A percentile compares a stretch with the other conserved stretches of the same genome.
Conservation (phyloP, 1,140 invertebrate genomes). For the Drosophila micromelanica region DNA sequence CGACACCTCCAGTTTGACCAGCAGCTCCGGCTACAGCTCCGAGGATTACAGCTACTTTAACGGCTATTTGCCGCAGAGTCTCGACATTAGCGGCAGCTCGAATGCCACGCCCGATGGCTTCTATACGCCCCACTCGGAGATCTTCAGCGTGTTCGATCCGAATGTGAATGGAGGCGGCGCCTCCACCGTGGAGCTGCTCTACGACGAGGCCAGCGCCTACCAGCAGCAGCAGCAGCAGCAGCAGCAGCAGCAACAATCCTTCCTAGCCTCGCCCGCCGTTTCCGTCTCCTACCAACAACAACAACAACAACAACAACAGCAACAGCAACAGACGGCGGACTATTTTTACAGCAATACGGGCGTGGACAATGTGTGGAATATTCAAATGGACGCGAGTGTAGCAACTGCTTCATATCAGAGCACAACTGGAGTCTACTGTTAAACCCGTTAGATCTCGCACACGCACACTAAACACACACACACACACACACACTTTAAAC, state of each 20-base stretch:
- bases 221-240: constrained; percentile 52
- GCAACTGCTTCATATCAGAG: constrained; percentile 32
- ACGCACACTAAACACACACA: constrained; percentile 2
- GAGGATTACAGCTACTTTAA: constrained; percentile 74
- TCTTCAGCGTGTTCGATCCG: constrained; percentile 74
- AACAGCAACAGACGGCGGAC: constrained; percentile 54
- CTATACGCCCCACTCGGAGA: constrained; percentile 70
- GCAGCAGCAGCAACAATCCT: constrained; percentile 6
- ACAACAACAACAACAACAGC: constrained; percentile 34
- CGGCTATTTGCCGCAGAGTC: constrained; percentile 44
- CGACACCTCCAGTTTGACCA: constrained; percentile 79
- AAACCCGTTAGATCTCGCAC: constrained; percentile 31
- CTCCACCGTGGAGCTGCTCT: constrained; percentile 50
- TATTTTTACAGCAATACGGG: constrained; percentile 78
- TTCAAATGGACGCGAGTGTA: constrained; percentile 67
- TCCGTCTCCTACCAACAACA: constrained; percentile 48
- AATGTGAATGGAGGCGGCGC: constrained; percentile 32
- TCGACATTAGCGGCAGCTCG: constrained; percentile 43
- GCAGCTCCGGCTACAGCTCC: constrained; percentile 73
- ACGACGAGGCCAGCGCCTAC: constrained; percentile 55
- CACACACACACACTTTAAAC: constrained; percentile 1
- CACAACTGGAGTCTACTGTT: constrained; percentile 45
- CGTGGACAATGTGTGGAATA: constrained; percentile 77
- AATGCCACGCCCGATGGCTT: constrained; percentile 49
- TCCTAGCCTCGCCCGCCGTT: constrained; percentile 14